Percentiles rank a stretch among this genome's conserved stretches.
phyloP scores from a whole-genome alignment of 2,888 invertebrate species.

The Conistra vaccinii region DNA sequence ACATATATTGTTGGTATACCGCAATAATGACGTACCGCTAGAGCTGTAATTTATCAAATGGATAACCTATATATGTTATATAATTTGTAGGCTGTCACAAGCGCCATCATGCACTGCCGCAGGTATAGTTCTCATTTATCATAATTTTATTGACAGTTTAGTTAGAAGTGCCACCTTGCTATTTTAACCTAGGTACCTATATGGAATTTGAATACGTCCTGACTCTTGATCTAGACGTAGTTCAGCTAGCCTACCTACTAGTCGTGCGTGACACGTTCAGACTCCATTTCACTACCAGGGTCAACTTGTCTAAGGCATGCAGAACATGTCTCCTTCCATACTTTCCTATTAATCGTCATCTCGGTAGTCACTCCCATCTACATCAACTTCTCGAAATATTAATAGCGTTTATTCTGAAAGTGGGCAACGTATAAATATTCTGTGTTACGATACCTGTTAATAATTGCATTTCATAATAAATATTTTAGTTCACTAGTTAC shows the following conservation, averaged over 20 bases:
- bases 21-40: background rate
- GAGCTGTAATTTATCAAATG: background rate
- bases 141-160: background rate
- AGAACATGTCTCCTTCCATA: background rate
- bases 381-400: slow-evolving; percentile 11
- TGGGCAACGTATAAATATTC: too few species aligned
- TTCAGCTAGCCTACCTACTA: slow-evolving; percentile 5
- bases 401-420: too few species aligned
- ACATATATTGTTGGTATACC: too few species aligned
- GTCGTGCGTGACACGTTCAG: slow-evolving; percentile 3
- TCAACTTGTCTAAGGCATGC: background rate
- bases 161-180: background rate
- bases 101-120: background rate
- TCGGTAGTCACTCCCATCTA: background rate
- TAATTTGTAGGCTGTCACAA: background rate
- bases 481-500: too few species aligned
- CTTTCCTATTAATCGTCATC: background rate
- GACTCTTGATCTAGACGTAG: background rate
- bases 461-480: too few species aligned
- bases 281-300: slow-evolving; percentile 15
- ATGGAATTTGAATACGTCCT: background rate
- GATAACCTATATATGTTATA: background rate
- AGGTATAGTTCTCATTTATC: background rate
- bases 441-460: too few species aligned
- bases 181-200: background rate